Conservation (phyloP, 2,797 vertebrate genomes). For the Poeciliopsis infans region DNA sequence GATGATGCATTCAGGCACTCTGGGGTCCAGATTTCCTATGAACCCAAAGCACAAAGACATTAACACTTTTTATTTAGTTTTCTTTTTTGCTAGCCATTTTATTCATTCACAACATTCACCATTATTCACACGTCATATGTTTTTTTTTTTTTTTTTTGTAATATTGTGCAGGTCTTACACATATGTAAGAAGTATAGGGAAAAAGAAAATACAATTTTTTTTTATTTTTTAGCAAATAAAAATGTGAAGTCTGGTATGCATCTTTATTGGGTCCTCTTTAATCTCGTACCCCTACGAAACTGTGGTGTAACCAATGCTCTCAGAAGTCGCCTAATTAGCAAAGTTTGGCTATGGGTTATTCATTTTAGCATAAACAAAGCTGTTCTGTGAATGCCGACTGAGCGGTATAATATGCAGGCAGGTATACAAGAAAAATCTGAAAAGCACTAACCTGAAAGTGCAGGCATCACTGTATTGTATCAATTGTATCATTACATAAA, state of each 20-base stretch:
- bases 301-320: background rate
- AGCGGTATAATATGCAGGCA: background rate
- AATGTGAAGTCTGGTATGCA: background rate
- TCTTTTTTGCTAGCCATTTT: background rate
- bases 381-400: background rate
- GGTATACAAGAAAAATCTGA: conserved; percentile 9
- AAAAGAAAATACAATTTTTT: background rate
- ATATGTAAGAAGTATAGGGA: background rate
- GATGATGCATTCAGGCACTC: background rate
- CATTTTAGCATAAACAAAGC: background rate
- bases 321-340: background rate
- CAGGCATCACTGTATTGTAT: conserved; percentile 1
- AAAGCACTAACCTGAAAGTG: conserved; percentile 8
- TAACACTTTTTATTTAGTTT: background rate
- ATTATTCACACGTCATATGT: background rate
- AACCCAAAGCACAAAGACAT: background rate
- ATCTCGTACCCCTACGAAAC: background rate
- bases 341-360: background rate
- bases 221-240: background rate
- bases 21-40: background rate
- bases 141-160: background rate
- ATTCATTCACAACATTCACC: background rate
- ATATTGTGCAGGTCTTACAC: background rate
- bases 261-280: background rate
- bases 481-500: conserved; percentile 8